Base-by-base conservation (phyloP, 2,797 vertebrate genomes). In the Sciurus vulgaris region DNA sequence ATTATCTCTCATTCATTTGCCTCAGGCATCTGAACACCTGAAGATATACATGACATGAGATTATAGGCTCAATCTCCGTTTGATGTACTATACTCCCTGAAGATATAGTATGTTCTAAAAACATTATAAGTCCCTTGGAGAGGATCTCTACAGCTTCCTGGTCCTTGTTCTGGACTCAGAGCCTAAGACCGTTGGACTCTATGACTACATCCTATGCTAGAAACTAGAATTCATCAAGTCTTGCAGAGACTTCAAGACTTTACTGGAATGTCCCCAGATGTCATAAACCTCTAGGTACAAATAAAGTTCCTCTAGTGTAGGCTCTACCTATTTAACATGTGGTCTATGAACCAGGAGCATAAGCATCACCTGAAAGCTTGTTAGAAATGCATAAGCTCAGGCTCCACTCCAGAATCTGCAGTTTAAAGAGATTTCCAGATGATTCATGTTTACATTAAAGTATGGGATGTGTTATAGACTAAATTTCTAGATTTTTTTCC, bases 221-320 rank as follows among this genome's bases (percentile, higher is more conserved):
- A 86, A 95, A 17, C 13, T 28, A 91, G 33, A 77, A 91, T 72
- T 93, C 70, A 69, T 61, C 7, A 82, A 38, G 28, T 81, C n/a
- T 87, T 81, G 0, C 12, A 74, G 12, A 15, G 33, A 77, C n/a
- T 22, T 94, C 2, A 78, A 65, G 30, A 54, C 63, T 84, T 91
- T 81, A 87, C 47, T 92, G 11, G 26, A 70, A 54, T 63, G 79
- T 54, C 35, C 70, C 47, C 35, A 69, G 20, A 88, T 65, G 63
- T 84, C 61, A 90, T 85, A 69, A 78, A 26, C 51, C 1, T 93
- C 33, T 30, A 28, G 38, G 84, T 54, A 95, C 22, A 88, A 77
- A 82, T 67, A 24, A 88, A 77, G 22, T 63, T 8, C 24, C 35
- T 30, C 14, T 73, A 56, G 47, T 67, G 44, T 56, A 78, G 35